These are phyloP conservation scores for Petrocephalus schoutedeni DNA, from an alignment of 2,797 vertebrate species.

Conservation along the genomic window DNA sequence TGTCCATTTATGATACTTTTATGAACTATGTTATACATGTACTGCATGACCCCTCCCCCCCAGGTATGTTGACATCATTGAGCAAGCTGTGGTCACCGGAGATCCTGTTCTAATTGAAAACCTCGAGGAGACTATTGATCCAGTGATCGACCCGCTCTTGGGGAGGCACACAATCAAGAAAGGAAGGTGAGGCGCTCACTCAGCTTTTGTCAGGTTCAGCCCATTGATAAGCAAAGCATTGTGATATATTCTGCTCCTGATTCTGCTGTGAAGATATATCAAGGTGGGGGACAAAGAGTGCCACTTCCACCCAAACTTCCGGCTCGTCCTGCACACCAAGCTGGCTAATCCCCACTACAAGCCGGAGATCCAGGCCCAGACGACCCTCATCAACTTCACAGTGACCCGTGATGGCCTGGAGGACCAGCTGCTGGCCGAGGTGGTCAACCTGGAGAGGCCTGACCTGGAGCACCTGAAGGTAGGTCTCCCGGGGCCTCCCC, in stretches of 20 bases:
- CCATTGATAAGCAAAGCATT: background rate
- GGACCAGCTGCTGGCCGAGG: conserved; percentile 67
- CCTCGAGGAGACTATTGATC: conserved; percentile 66
- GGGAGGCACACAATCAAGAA: conserved; percentile 71
- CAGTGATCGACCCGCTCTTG: conserved; percentile 65
- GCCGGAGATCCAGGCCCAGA: conserved; percentile 67
- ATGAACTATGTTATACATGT: background rate
- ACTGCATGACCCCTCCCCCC: background rate
- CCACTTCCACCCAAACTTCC: conserved; percentile 64
- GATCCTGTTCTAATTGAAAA: conserved; percentile 69
- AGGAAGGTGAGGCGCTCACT: conserved; percentile 54
- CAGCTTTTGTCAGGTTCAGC: background rate
- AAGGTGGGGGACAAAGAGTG: conserved; percentile 70
- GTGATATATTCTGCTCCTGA: background rate
- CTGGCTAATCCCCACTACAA: conserved; percentile 67
- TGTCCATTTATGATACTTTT: background rate
- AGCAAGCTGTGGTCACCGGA: conserved; percentile 64
- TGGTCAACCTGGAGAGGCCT: conserved; percentile 65
- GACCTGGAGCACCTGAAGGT: conserved; percentile 65
- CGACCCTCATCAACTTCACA: conserved; percentile 65
- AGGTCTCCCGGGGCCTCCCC: background rate
- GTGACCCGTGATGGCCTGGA: conserved; percentile 60
- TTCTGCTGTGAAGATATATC: conserved; percentile 55
- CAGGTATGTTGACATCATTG: conserved; percentile 67
- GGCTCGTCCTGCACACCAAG: conserved; percentile 67